Base-by-base conservation (phyloP, 1,140 invertebrate genomes). In the Neodiprion virginianus region DNA sequence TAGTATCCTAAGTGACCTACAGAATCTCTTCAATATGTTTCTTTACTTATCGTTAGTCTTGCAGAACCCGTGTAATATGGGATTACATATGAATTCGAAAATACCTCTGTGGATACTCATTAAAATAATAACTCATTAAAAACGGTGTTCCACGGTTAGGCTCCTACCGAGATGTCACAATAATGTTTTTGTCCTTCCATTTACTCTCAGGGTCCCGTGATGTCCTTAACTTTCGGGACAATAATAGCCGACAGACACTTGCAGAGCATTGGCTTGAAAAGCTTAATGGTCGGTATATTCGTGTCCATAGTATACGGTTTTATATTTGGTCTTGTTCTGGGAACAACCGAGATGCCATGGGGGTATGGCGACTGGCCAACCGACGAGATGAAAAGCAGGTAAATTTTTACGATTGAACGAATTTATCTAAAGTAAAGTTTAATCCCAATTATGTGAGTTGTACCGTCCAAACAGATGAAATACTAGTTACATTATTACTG, bases 141-240 rank as follows among this genome's bases (percentile, higher is more conserved):
- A 40, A 40, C 28, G 28, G 28, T 40, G 28, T 5, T 40, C 5
- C 28, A 40, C 28, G 5, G 28, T 5, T 40, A 40, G 28, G 2
- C 28, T 1, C 5, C 2, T 40, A 5, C 28, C 28, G 28, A 40
- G 28, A 40, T 40, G 5, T 40, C 5, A 5, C 28, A 40, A 40
- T 40, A 40, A 40, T 5, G 5, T 40, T 40, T 40, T 40, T 40
- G 28, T 40, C 1, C 28, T 40, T 66, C 48, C 48, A 40, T 66
- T 70, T 69, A 8, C 21, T 69, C 72, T 49, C 76, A 92, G 92
- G 95, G 95, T 61, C 95, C 95, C 0, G 95, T 96, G 10, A 94
- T 96, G 92, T 95, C 94, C 10, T 91, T 94, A 53, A 95, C 95
- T 48, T 96, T 96, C 84, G 95, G 95, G 5, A 91, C 92, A 28